These are phyloP conservation scores for Dermatemys mawii DNA, from an alignment of 2,113 vertebrate species.

Conservation along the genomic window DNA sequence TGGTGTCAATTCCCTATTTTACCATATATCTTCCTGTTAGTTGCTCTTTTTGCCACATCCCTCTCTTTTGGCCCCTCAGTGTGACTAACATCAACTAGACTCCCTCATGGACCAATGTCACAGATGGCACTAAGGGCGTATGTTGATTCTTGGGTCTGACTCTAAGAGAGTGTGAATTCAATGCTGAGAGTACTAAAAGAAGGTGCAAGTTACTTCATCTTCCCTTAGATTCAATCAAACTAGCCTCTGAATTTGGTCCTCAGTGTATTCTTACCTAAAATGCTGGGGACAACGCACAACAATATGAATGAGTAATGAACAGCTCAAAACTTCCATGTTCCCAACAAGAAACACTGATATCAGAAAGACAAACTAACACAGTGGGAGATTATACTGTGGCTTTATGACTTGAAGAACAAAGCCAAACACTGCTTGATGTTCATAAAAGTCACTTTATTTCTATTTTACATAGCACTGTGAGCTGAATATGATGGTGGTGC, in stretches of 20 bases:
- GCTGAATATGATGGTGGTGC: neutral
- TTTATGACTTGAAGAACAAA: neutral
- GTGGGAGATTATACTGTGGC: neutral
- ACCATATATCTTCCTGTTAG: fast-evolving
- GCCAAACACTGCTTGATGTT: neutral
- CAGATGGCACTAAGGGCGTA: neutral
- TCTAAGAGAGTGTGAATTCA: neutral
- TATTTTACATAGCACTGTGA: fast-evolving
- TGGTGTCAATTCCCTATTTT: neutral
- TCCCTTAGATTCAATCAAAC: neutral
- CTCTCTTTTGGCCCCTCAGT: neutral
- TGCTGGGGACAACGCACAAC: neutral
- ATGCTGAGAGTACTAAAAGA: neutral
- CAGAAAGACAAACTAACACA: fast-evolving
- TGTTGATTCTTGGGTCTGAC: neutral
- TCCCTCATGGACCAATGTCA: neutral
- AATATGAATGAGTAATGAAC: neutral
- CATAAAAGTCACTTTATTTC: fast-evolving
- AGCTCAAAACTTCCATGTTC: neutral
- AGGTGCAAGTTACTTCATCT: neutral
- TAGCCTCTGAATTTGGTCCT: neutral
- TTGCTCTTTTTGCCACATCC: fast-evolving
- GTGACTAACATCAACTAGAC: neutral
- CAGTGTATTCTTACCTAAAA: neutral
- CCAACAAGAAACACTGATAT: neutral